Percentiles rank a stretch among this genome's conserved stretches.
Evolutionary conservation across 2,113 vertebrate genomes (phyloP).

Genomic region (Leucosticte australis): DNA sequence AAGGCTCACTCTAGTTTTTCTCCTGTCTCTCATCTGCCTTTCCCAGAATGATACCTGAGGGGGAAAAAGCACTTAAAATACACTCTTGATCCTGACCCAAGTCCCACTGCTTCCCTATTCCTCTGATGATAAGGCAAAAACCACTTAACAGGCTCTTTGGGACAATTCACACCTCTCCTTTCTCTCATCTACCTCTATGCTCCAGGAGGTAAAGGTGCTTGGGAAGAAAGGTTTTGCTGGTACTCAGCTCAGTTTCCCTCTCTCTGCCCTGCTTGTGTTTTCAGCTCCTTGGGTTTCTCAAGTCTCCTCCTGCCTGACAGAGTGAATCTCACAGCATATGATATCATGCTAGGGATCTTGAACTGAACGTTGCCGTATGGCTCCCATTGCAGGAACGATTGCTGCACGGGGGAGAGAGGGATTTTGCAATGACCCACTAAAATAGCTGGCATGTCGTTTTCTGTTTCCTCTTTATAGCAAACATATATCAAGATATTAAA

Average conservation of each 20-base stretch:
- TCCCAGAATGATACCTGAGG: constrained; percentile 21
- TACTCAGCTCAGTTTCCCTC: constrained; percentile 6
- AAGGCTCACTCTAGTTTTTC: background rate
- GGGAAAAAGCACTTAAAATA: constrained; percentile 47
- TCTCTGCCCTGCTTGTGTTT: background rate
- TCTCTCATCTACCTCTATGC: background rate
- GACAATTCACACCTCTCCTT: background rate
- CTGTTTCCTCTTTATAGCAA: background rate
- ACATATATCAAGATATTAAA: background rate
- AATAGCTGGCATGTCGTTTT: background rate
- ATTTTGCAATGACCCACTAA: constrained; percentile 15
- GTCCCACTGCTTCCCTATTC: background rate
- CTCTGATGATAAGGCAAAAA: background rate
- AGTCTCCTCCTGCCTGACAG: background rate
- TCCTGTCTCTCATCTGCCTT: background rate
- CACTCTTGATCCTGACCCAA: background rate
- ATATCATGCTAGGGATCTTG: constrained; percentile 44
- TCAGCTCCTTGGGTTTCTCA: background rate
- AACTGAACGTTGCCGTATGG: constrained; percentile 6
- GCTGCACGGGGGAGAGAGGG: background rate
- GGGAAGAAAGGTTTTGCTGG: background rate
- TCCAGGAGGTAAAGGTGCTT: background rate
- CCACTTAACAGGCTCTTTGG: background rate
- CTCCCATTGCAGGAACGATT: background rate
- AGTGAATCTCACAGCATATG: constrained; percentile 31